Conservation (phyloP, 2,888 invertebrate species). For the Galeruca laticollis region DNA sequence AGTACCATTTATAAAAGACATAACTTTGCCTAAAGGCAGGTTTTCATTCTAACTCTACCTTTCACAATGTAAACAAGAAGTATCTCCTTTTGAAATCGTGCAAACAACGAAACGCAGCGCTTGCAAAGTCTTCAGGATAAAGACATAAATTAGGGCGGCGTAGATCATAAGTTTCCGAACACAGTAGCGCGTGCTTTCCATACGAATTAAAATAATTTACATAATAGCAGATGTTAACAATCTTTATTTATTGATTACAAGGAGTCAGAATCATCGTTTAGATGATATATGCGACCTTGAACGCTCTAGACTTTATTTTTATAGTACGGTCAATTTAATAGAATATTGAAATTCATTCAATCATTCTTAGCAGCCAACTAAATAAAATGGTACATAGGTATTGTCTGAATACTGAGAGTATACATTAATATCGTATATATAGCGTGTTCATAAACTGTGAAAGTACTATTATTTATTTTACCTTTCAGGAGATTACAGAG, state of each 20-base stretch:
- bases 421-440: no score
- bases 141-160: slow-evolving; percentile 46
- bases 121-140: slow-evolving; percentile 29
- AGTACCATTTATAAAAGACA: neutral
- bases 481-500: no score
- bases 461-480: no score
- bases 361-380: neutral
- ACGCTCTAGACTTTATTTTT: slow-evolving; percentile 34
- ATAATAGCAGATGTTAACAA: slow-evolving; percentile 50
- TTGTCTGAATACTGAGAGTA: no score
- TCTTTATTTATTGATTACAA: slow-evolving; percentile 46
- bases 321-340: slow-evolving; percentile 11
- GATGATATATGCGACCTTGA: slow-evolving; percentile 43
- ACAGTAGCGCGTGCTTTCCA: slow-evolving; percentile 47
- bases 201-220: slow-evolving; percentile 50
- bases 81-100: neutral
- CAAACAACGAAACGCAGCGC: neutral
- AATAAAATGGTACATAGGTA: neutral
- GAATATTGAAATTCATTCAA: neutral
- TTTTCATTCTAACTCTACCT: neutral
- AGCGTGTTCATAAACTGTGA: no score
- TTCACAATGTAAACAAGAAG: slow-evolving; percentile 1
- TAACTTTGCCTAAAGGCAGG: neutral
- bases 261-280: slow-evolving; percentile 32
- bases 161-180: slow-evolving; percentile 46